phyloP scores from a whole-genome alignment of 2,797 vertebrate species.

The Petrocephalus schoutedeni region DNA sequence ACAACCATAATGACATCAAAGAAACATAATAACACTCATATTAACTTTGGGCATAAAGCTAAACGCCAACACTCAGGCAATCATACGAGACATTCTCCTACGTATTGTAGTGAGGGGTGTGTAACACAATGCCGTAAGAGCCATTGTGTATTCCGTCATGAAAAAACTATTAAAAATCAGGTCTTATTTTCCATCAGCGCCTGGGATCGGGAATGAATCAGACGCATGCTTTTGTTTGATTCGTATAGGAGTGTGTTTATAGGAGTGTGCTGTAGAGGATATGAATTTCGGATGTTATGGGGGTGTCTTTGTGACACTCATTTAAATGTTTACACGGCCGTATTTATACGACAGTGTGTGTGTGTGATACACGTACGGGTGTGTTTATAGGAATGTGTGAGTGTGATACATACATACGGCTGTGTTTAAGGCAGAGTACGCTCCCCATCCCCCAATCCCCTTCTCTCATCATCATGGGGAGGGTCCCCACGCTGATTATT shows the following conservation, averaged over 20 bases:
- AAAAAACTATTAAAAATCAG: background rate
- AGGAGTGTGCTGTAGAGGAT: background rate
- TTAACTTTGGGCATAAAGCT: background rate
- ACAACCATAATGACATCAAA: background rate
- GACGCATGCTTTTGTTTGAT: background rate
- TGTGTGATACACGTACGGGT: background rate
- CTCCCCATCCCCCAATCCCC: slow-evolving; percentile 27
- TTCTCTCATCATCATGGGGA: slow-evolving; percentile 66
- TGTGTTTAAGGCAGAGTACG: background rate
- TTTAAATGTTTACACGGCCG: background rate
- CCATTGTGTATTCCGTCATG: background rate
- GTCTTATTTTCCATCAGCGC: background rate
- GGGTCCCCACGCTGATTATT: slow-evolving; percentile 66
- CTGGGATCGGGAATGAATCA: background rate
- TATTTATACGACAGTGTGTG: background rate
- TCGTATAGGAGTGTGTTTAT: background rate
- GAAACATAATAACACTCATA: background rate
- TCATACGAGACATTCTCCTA: background rate
- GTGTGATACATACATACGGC: background rate
- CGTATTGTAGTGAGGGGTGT: background rate
- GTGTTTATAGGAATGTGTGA: background rate
- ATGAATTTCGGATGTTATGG: background rate
- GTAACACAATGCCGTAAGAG: background rate
- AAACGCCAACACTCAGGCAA: background rate
- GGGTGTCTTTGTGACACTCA: background rate